Conservation (phyloP, 2,113 vertebrate genomes). For the Setophaga kirtlandii region DNA sequence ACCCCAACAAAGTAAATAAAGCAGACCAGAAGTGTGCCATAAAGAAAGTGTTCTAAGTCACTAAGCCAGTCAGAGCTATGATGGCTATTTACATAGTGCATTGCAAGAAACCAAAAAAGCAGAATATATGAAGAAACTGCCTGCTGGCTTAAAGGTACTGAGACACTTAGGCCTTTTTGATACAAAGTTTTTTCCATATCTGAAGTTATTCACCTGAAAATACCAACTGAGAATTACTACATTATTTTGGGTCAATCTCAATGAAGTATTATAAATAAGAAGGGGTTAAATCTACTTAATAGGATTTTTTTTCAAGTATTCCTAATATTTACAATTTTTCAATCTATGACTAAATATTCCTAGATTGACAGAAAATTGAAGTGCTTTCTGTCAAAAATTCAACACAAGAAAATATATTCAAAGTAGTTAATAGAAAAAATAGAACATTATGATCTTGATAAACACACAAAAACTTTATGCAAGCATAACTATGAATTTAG, state of each 20-base stretch:
- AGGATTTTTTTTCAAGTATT: not conserved
- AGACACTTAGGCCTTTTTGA: not conserved
- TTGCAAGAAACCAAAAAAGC: not conserved
- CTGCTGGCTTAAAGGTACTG: not conserved
- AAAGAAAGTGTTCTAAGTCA: not conserved
- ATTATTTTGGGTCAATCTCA: not conserved
- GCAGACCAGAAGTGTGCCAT: not conserved
- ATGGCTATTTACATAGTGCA: not conserved
- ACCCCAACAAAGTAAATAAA: not conserved
- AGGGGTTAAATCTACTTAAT: not conserved
- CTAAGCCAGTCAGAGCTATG: not conserved
- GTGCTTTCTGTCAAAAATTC: not conserved
- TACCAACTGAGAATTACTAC: not conserved
- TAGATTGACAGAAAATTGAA: not conserved
- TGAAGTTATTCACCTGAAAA: not conserved
- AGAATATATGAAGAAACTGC: not conserved
- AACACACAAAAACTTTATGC: not conserved
- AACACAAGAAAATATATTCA: not conserved
- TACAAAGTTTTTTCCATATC: not conserved
- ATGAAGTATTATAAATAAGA: not conserved
- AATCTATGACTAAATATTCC: not conserved
- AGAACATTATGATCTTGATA: not conserved
- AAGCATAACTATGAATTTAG: not conserved
- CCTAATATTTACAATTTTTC: not conserved
- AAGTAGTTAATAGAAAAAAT: not conserved